Conservation (phyloP, 30 jellyfish, hydroid and myxozoan genomes). For the Chrysaora quinquecirrha region DNA sequence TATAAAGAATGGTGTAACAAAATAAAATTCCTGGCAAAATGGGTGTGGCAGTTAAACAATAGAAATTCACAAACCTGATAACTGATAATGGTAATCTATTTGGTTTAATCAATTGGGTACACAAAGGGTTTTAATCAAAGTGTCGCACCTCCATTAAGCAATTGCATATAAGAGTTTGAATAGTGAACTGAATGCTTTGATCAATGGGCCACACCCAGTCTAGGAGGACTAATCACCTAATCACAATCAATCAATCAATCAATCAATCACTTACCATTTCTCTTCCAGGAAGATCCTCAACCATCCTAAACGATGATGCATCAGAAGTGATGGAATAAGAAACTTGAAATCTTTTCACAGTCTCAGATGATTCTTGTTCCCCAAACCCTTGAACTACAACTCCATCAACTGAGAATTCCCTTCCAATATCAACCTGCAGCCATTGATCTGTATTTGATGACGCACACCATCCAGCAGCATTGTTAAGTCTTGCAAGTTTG, state of each 20-base stretch:
- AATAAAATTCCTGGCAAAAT: too few species aligned
- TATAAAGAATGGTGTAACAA: too few species aligned
- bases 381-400: conserved; percentile 29
- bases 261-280: conserved; percentile 1
- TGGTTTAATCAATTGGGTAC: too few species aligned
- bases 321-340: conserved; percentile 11
- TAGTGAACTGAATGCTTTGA: too few species aligned
- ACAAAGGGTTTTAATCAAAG: too few species aligned
- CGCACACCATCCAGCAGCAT: conserved; percentile 32
- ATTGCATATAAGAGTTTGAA: background rate
- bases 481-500: conserved; percentile 31
- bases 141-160: too few species aligned
- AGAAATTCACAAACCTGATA: too few species aligned
- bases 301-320: background rate
- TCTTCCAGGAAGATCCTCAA: conserved; percentile 34
- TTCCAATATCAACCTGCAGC: conserved; percentile 39
- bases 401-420: background rate
- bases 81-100: too few species aligned
- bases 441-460: conserved; percentile 20
- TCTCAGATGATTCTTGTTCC: conserved; percentile 3
- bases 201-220: background rate
- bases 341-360: conserved; percentile 10
- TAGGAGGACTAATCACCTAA: background rate
- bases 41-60: too few species aligned
- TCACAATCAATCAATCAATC: background rate